A percentile compares a stretch with the other conserved stretches of the same genome.
These are phyloP conservation scores for Caenorhabditis tropicalis DNA, from an alignment of 1,140 invertebrate genomes.

Conservation along the genomic window DNA sequence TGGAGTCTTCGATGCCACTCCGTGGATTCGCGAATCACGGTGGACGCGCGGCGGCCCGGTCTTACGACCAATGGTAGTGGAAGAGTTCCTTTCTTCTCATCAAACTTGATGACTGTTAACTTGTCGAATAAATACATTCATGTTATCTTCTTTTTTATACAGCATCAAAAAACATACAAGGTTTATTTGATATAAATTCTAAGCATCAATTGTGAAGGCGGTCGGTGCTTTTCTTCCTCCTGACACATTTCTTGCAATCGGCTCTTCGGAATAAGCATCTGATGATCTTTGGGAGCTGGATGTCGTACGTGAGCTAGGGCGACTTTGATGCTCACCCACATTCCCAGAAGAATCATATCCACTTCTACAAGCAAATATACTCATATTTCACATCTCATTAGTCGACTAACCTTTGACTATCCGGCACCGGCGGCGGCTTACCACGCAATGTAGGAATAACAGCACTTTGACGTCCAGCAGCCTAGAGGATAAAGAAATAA, in stretches of 20 bases:
- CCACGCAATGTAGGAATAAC: conserved; percentile 49
- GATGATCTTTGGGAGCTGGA: conserved; percentile 26
- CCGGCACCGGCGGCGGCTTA: conserved; percentile 34
- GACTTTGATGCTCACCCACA: conserved; percentile 43
- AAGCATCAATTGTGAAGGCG: neutral
- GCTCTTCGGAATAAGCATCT: conserved; percentile 2
- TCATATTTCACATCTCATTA: neutral
- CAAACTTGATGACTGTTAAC: conserved; percentile 36
- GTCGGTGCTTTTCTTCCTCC: neutral
- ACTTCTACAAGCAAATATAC: neutral
- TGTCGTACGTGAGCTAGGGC: conserved; percentile 29
- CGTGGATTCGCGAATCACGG: conserved; percentile 28
- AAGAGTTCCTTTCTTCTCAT: conserved; percentile 24
- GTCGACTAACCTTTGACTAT: conserved; percentile 27
- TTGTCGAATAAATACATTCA: conserved; percentile 16
- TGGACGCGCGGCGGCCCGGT: conserved; percentile 12
- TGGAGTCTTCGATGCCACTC: conserved; percentile 20
- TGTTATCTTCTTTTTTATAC: neutral
- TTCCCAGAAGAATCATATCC: conserved; percentile 38
- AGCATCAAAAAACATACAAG: too few relatives aligned
- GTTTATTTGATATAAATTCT: neutral
- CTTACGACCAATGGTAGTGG: conserved; percentile 34
- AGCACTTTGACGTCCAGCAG: conserved; percentile 33
- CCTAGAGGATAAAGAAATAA: neutral
- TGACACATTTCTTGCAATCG: neutral